Evolutionary conservation across 2,797 vertebrate genomes (phyloP), one percentile per base, ranked within the genome.

Genomic region (Periparus ater): DNA sequence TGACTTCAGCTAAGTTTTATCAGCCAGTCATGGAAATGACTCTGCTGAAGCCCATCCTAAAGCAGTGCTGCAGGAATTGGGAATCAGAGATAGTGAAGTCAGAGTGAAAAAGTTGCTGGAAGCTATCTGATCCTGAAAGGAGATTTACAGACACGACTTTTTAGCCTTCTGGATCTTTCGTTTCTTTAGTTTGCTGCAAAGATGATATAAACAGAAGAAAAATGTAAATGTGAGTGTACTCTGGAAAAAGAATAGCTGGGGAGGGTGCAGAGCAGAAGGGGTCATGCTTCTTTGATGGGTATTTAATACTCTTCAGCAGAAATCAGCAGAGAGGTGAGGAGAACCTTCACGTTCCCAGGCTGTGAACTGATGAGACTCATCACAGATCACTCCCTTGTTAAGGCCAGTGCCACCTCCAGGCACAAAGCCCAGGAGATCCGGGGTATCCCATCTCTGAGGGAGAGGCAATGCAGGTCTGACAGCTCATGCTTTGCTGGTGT

Each of bases 141-240:
- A 74, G 36, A 48, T 51, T 68, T 61, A 32, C 19, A 6, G 36
- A 29, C 1, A 0, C 42, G 38, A 20, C 29, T 79, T 89, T 42
- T 14, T 44, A 53, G 16, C 12, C 14, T 77, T 91, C 54, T 94
- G 48, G 38, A 58, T 65, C 25, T 68, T 62, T 85, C 57, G 4
- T 85, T 87, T 60, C 60, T 51, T 36, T 80, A 26, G 17, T 72
- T 83, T 93, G 13, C 29, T 88, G 70, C 81, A 85, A 88, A 78
- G 7, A 19, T 65, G 15, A 36, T 36, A 50, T 40, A 68, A 88
- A 78, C 32, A 86, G 51, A 78, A 60, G 21, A 83, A 84, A 71
- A 85, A 55, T 66, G 63, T 57, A 51, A 60, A 65, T 17, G 72
- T 50, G 67, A 76, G 38, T 44, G 50, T 63, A 44, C 0, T 4